phyloP scores from a whole-genome alignment of 2,113 vertebrate species.

The Microcebus jonahi region DNA sequence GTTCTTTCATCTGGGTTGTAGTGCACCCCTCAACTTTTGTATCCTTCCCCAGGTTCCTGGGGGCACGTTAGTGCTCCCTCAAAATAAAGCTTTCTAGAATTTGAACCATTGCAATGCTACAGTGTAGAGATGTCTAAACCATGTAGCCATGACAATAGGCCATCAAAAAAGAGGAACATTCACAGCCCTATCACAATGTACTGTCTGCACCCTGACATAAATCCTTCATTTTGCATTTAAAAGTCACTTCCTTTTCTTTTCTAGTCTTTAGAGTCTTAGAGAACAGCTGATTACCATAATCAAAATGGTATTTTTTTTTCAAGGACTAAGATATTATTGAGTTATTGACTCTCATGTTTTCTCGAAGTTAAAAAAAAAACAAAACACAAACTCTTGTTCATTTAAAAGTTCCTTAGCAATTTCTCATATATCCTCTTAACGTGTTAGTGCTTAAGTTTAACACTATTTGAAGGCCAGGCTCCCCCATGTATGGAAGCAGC shows the following conservation, averaged over 20 bases:
- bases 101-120: neutral
- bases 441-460: neutral
- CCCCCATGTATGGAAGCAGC: neutral
- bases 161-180: neutral
- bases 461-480: neutral
- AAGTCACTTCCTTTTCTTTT: neutral
- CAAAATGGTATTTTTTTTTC: neutral
- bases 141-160: neutral
- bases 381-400: neutral
- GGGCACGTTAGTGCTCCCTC: neutral
- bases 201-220: neutral
- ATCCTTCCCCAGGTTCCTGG: neutral
- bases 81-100: neutral
- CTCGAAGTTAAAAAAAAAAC: neutral
- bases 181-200: neutral
- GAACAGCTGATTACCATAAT: slow-evolving; percentile 10
- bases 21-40: neutral
- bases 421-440: slow-evolving; percentile 4
- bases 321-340: slow-evolving; percentile 6
- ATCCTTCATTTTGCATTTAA: neutral
- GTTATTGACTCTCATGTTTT: neutral
- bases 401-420: neutral
- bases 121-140: neutral
- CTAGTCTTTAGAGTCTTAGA: neutral
- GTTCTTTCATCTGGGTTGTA: neutral